phyloP scores from a whole-genome alignment of 2,797 vertebrate genomes.

The Silurus aristotelis region DNA sequence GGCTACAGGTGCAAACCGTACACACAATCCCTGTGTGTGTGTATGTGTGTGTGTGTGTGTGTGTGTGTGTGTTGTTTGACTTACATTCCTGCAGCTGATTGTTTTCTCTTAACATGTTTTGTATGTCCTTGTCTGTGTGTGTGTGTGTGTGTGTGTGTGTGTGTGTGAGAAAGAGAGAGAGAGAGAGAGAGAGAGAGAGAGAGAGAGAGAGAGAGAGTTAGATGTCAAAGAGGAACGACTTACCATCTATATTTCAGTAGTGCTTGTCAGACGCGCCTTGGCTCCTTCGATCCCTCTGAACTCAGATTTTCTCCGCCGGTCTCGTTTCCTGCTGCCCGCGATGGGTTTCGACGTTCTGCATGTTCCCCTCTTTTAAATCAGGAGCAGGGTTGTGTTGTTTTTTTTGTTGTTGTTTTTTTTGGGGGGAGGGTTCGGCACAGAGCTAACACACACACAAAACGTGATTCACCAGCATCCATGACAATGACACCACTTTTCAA shows the following conservation, averaged over 20 bases:
- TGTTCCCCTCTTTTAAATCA: background rate
- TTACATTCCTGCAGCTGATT: background rate
- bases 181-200: slow-evolving; percentile 6
- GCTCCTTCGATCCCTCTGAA: background rate
- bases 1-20: slow-evolving; percentile 1
- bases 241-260: slow-evolving; percentile 72
- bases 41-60: slow-evolving; percentile 3
- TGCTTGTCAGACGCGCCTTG: slow-evolving; percentile 31
- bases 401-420: too few relatives aligned
- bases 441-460: background rate
- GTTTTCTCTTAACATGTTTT: background rate
- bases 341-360: background rate
- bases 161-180: background rate
- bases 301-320: background rate
- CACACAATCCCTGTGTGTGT: background rate
- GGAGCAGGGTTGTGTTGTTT: background rate
- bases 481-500: too few relatives aligned
- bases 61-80: background rate
- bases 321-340: too few relatives aligned
- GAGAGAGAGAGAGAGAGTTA: slow-evolving; percentile 53
- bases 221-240: slow-evolving; percentile 67
- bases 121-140: background rate
- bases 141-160: slow-evolving; percentile 22
- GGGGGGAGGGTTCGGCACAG: background rate
- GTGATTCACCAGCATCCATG: background rate